These are phyloP conservation scores for Pollachius pollachius DNA, from an alignment of 2,113 vertebrate genomes.

Conservation along the genomic window DNA sequence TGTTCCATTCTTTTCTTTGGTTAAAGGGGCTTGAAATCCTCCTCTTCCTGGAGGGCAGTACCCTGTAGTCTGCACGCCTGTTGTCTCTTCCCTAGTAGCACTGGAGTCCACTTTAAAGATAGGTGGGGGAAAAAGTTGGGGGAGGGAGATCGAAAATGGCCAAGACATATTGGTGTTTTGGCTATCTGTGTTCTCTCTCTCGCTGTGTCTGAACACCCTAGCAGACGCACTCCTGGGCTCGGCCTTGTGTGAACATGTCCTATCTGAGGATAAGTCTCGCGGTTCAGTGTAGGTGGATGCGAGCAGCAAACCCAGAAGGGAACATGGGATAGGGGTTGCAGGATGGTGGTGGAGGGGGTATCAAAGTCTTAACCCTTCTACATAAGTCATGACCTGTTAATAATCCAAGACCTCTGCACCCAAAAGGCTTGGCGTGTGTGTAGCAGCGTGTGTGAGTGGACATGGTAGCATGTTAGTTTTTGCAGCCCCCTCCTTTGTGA, in stretches of 20 bases:
- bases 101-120: too few species aligned
- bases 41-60: conserved; percentile 40
- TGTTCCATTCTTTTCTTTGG: conserved; percentile 40
- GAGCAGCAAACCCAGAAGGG: conserved; percentile 63
- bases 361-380: conserved; percentile 76
- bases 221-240: too few species aligned
- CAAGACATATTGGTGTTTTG: too few species aligned
- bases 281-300: conserved; percentile 8
- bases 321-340: conserved; percentile 16
- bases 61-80: conserved; percentile 36
- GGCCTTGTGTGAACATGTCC: too few species aligned
- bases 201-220: too few species aligned
- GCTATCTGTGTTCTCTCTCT: too few species aligned
- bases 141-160: too few species aligned
- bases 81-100: not conserved
- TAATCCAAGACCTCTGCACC: conserved; percentile 68
- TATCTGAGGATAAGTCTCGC: not conserved
- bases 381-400: conserved; percentile 75
- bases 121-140: conserved; percentile 9
- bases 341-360: conserved; percentile 25
- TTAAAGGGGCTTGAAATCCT: conserved; percentile 34
- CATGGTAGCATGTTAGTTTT: conserved; percentile 10
- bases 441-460: not conserved
- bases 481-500: too few species aligned
- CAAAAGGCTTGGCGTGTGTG: conserved; percentile 34